A percentile compares a stretch with the other conserved stretches of the same genome.
Evolutionary conservation across 2,797 vertebrate species (phyloP).

Genomic region (Phalanger gymnotis): DNA sequence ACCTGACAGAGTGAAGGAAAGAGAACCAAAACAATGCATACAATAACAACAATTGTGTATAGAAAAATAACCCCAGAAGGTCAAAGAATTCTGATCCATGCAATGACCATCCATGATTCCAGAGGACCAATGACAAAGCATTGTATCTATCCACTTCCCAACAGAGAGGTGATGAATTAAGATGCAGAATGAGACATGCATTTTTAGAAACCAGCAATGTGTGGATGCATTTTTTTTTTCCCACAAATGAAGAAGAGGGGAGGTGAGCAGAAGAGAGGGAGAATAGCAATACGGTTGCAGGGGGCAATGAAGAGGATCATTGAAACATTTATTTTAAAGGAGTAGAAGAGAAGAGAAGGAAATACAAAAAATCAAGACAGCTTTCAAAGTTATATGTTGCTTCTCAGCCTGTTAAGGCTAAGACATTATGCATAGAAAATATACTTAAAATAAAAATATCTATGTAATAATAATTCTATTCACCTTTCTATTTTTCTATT

Average conservation of each 20-base stretch:
- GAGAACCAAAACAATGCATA: neutral
- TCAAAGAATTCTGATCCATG: neutral
- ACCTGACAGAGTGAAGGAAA: neutral
- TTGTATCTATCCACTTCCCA: neutral
- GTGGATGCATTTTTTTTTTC: neutral
- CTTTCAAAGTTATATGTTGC: neutral
- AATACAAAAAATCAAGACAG: neutral
- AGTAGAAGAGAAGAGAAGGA: neutral
- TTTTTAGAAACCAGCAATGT: neutral
- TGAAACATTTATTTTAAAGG: neutral
- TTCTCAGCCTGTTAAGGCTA: neutral
- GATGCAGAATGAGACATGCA: neutral
- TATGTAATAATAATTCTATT: neutral
- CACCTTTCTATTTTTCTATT: neutral
- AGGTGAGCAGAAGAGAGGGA: neutral
- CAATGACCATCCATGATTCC: neutral
- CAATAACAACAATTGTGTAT: neutral
- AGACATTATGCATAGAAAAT: neutral
- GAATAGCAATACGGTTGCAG: neutral
- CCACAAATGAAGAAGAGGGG: neutral
- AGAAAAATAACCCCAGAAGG: neutral
- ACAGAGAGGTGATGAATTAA: neutral
- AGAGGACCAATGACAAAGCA: neutral
- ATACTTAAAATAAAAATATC: neutral
- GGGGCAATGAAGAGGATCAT: neutral